Conservation (phyloP, 2,113 vertebrate species). For the Pachypanchax playfairii region DNA sequence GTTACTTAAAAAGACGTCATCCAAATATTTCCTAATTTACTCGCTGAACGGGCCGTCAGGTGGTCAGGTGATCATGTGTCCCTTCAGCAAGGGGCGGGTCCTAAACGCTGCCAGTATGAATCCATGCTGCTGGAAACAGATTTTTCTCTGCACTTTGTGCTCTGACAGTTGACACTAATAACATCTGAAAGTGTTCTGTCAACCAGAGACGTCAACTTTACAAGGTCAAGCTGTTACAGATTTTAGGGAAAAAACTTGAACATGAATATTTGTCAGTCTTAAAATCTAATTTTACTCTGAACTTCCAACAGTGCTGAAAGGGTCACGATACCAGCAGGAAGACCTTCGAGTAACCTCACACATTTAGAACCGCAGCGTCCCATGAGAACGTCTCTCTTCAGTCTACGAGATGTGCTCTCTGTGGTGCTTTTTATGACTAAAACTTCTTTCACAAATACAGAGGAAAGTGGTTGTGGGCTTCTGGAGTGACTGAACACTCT, state of each 20-base stretch:
- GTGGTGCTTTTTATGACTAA: conserved; percentile 14
- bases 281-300: conserved; percentile 27
- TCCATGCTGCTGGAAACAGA: neutral
- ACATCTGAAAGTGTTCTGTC: conserved; percentile 32
- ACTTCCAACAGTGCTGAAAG: conserved; percentile 23
- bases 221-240: conserved; percentile 27
- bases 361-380: conserved; percentile 2
- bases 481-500: neutral
- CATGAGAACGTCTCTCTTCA: conserved; percentile 11
- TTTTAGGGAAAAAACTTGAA: neutral
- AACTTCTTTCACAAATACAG: neutral
- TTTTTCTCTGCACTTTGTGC: conserved; percentile 20
- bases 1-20: too few relatives aligned
- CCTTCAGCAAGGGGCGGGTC: too few relatives aligned
- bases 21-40: too few relatives aligned
- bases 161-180: conserved; percentile 32
- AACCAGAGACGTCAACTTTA: conserved; percentile 29
- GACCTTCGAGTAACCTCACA: conserved; percentile 52
- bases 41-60: too few relatives aligned
- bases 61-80: too few relatives aligned
- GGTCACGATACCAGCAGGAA: conserved; percentile 6
- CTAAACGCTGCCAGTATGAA: too few relatives aligned
- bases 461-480: neutral
- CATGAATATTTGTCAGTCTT: conserved; percentile 10
- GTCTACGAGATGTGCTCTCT: neutral